Base-by-base conservation (phyloP, 1,140 invertebrate species). In the Ctenoplectra terminalis region DNA sequence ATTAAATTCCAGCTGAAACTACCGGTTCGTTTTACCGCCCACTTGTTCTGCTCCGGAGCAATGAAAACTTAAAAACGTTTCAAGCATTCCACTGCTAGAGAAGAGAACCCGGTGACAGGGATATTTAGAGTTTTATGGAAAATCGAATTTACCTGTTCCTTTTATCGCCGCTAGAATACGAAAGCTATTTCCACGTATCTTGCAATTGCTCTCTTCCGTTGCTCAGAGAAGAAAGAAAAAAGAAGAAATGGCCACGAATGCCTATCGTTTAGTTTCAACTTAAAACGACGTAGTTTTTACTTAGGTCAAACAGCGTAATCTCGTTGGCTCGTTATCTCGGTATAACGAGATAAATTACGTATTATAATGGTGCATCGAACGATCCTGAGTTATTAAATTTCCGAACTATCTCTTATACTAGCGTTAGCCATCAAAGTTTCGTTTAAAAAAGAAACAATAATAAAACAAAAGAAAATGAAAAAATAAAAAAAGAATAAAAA, bases 21-120 rank as follows among this genome's bases (percentile, higher is more conserved):
- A 34, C 66, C 66, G 66, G 46, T 69, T 69, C 46, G 66, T 69
- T 69, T 54, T 37, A 70, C 67, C 67, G 29, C 31, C 67, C 67
- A 70, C 48, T 71, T 56, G 48, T 54, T 54, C 50, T 9, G 23
- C 52, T 20, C 1, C 26, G 2, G 9, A 5, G 48, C 46, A n/a
- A 52, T 37, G 31, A 70, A 37, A 54, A 37, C 23, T 37, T 71
- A 20, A 50, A 50, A 71, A 26, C 50, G 23, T 71, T 56, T 52
- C 31, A 23, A 34, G 23, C 67, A 5, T 69, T n/a, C 34, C 58
- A 17, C 31, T 7, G 13, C 23, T 7, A 26, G 23, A 8, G 13
- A 40, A 11, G 15, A 67, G 34, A 37, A 37, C 34, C 23, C 6
- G 20, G 48, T 23, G 66, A 69, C 29, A 54, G 34, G 34, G 46